These are phyloP conservation scores for Mus spicilegus DNA, from an alignment of 2,113 vertebrate species.

Conservation along the genomic window DNA sequence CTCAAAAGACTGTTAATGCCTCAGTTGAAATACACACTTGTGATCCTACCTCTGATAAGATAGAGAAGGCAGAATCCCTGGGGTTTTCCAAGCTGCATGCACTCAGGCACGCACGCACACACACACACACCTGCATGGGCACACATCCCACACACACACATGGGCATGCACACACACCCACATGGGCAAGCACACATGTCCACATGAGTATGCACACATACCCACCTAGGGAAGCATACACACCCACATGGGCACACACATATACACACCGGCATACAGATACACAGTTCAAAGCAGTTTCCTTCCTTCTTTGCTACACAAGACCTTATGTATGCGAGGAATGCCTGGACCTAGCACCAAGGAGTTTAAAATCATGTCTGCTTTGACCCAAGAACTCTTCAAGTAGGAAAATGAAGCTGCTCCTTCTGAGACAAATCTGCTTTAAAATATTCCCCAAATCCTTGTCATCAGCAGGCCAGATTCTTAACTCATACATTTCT, in stretches of 20 bases:
- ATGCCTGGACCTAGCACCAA: not conserved
- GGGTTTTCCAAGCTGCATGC: not conserved
- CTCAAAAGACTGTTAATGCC: not conserved
- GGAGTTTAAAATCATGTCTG: not conserved
- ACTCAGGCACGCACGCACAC: not conserved
- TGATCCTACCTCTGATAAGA: not conserved
- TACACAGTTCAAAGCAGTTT: not conserved
- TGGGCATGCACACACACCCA: too few species aligned
- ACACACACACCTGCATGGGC: not conserved
- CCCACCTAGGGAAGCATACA: not conserved
- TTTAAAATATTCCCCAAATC: slow-evolving; percentile 12
- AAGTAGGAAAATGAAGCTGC: slow-evolving; percentile 33
- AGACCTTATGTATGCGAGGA: not conserved
- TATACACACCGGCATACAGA: too few species aligned
- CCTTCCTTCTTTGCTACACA: not conserved
- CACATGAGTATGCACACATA: not conserved
- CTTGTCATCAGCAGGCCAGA: not conserved
- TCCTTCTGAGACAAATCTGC: slow-evolving; percentile 15
- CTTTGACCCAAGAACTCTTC: not conserved
- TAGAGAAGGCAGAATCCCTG: not conserved
- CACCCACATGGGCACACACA: not conserved
- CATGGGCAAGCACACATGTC: too few species aligned
- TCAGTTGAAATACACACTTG: not conserved
- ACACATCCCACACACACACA: too few species aligned
- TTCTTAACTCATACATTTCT: not conserved